phyloP scores from a whole-genome alignment of 2,113 vertebrate species.

The Megaceryle torquata region DNA sequence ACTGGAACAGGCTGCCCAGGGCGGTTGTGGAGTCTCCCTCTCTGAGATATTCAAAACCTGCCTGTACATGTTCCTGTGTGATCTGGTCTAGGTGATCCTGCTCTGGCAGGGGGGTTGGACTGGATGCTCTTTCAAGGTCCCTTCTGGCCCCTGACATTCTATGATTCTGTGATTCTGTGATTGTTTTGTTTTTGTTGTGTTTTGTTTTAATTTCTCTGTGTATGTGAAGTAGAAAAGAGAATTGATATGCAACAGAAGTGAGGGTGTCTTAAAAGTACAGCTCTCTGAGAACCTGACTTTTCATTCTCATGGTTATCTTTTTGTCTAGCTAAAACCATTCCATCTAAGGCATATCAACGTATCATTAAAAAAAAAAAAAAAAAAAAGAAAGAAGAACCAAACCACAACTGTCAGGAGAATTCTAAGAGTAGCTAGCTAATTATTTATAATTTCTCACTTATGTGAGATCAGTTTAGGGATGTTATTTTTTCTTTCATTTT shows the following conservation, averaged over 20 bases:
- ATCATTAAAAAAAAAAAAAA: background rate
- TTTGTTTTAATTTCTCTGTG: background rate
- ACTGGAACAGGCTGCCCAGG: too few relatives aligned
- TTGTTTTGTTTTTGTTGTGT: background rate
- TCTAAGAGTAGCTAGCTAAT: background rate
- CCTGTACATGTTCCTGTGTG: too few relatives aligned
- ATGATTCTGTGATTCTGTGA: background rate
- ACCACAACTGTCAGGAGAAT: background rate
- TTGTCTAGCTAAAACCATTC: background rate
- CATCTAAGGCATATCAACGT: background rate
- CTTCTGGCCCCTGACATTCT: too few relatives aligned
- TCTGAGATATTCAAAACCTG: too few relatives aligned
- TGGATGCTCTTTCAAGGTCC: too few relatives aligned
- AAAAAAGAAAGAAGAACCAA: background rate
- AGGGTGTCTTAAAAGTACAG: background rate
- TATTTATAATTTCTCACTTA: background rate
- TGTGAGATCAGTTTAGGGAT: background rate
- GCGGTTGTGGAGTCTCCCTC: too few relatives aligned
- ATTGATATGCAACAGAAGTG: background rate
- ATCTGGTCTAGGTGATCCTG: too few relatives aligned
- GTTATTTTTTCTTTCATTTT: background rate
- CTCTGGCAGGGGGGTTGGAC: too few relatives aligned
- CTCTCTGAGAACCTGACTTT: background rate
- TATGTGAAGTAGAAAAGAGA: background rate
- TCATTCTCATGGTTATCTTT: background rate